phyloP scores from a whole-genome alignment of 2,888 invertebrate genomes.

The Phorcus lineatus region DNA sequence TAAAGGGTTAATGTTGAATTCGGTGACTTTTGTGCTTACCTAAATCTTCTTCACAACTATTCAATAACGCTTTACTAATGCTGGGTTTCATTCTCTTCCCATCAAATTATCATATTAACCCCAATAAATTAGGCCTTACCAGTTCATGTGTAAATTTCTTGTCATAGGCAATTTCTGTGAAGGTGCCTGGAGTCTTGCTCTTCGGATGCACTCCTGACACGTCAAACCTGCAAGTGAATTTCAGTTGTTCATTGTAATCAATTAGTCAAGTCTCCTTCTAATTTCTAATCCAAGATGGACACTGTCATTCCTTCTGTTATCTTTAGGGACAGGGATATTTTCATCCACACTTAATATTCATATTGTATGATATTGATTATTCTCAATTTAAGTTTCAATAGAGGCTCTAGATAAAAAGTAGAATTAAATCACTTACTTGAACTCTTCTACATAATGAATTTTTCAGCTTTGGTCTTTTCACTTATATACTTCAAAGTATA shows the following conservation, averaged over 20 bases:
- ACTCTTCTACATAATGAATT: no score
- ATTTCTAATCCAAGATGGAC: neutral
- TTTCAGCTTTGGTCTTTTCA: no score
- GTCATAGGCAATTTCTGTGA: conserved; percentile 72
- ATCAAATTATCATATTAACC: no score
- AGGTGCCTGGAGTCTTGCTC: conserved; percentile 72
- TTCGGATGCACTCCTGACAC: conserved; percentile 73
- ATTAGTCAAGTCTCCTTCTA: neutral
- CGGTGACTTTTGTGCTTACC: neutral
- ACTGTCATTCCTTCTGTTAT: neutral
- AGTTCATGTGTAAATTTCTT: conserved; percentile 61
- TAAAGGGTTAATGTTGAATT: neutral
- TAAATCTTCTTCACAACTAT: neutral
- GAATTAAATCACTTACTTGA: no score
- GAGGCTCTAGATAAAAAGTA: no score
- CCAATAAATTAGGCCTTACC: conserved; percentile 43
- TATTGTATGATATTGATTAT: no score
- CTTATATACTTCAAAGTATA: no score
- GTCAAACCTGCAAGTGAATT: conserved; percentile 66
- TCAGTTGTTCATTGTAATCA: neutral
- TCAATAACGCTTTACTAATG: no score
- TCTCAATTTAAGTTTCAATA: no score
- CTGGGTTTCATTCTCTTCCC: no score
- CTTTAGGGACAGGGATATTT: neutral
- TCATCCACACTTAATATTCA: neutral